Evolutionary conservation across 2,797 vertebrate genomes (phyloP).

Genomic region (Melanogrammus aeglefinus): DNA sequence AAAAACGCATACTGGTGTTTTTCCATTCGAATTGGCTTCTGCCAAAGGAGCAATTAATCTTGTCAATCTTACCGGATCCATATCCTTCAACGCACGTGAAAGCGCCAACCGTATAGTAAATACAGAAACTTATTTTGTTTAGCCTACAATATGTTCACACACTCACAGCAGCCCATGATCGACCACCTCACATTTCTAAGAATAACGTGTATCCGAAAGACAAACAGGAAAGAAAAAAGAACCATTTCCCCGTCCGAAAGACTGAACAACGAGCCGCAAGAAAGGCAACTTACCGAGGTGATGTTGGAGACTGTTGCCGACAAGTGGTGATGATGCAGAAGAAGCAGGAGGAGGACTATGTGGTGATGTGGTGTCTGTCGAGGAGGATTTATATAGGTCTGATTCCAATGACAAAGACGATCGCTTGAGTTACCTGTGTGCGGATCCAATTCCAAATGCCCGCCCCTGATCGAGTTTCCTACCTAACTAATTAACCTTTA

Average conservation of each 20-base stretch:
- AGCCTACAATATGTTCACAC: background rate
- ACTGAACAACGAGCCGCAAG: background rate
- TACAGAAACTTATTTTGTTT: background rate
- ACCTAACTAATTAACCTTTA: conserved; percentile 91
- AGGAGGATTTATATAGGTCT: conserved; percentile 89
- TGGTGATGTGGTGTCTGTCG: conserved; percentile 68
- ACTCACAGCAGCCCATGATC: background rate
- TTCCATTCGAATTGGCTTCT: background rate
- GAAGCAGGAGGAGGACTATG: conserved; percentile 61
- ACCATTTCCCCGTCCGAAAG: background rate
- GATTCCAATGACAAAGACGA: conserved; percentile 82
- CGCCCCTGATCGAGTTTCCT: conserved; percentile 87
- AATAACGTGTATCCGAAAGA: background rate
- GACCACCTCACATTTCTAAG: background rate
- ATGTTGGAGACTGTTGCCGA: conserved; percentile 8
- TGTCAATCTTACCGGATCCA: background rate
- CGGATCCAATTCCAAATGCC: conserved; percentile 89
- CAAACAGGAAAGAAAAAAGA: background rate
- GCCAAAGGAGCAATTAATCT: background rate
- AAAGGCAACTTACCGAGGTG: conserved; percentile 56
- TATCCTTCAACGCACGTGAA: conserved; percentile 20
- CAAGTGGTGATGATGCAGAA: conserved; percentile 56
- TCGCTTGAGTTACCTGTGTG: conserved; percentile 88
- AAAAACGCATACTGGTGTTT: background rate
- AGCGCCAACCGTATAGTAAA: background rate